Evolutionary conservation across 2,797 vertebrate genomes (phyloP).

Genomic region (Bovichtus diacanthus): DNA sequence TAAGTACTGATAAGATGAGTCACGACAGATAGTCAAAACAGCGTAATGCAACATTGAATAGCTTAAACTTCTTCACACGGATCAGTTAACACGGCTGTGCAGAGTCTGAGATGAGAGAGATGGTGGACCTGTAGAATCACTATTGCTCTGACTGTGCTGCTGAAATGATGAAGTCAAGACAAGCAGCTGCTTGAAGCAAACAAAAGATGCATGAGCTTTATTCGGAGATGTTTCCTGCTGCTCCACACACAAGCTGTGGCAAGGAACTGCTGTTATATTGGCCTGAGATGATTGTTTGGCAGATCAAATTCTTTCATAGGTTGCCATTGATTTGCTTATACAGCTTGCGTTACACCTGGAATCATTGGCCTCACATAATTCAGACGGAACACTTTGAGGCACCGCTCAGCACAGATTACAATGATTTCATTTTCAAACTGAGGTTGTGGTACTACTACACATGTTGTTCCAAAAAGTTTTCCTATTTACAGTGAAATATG

Average conservation of each 20-base stretch:
- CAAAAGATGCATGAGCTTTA: slow-evolving; percentile 33
- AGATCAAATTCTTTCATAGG: neutral
- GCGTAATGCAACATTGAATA: slow-evolving; percentile 21
- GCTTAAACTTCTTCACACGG: slow-evolving; percentile 26
- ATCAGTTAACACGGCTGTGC: slow-evolving; percentile 36
- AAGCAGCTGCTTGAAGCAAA: slow-evolving; percentile 28
- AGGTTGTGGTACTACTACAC: too few species aligned
- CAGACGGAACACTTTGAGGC: neutral
- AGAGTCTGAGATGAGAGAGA: slow-evolving; percentile 22
- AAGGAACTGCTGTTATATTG: slow-evolving; percentile 6
- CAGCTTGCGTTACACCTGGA: neutral
- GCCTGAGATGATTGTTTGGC: slow-evolving; percentile 9
- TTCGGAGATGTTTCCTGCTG: slow-evolving; percentile 35
- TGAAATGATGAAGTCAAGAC: slow-evolving; percentile 35
- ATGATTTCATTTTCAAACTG: neutral
- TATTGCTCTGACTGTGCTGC: slow-evolving; percentile 13
- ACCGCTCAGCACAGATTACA: neutral
- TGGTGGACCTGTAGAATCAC: slow-evolving; percentile 9
- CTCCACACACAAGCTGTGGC: slow-evolving; percentile 17
- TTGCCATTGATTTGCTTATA: neutral
- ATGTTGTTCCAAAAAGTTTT: neutral
- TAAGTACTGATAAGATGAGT: slow-evolving; percentile 28
- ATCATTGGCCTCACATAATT: neutral
- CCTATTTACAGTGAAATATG: neutral
- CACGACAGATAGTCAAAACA: slow-evolving; percentile 1